Evolutionary conservation across 2,113 vertebrate species (phyloP).

Genomic region (Coracopsis vasa): DNA sequence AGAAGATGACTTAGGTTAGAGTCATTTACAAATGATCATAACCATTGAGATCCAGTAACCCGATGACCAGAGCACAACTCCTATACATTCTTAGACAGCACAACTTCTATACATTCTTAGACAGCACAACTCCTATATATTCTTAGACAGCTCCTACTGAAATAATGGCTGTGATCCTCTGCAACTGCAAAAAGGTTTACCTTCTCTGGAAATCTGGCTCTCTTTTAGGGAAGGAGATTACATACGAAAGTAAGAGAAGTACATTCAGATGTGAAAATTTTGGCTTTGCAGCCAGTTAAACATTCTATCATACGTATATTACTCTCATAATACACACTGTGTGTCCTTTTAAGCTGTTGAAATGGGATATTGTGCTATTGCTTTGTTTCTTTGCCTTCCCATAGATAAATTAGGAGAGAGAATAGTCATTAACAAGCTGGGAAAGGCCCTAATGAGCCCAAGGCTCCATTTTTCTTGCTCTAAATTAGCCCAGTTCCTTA

Average conservation of each 20-base stretch:
- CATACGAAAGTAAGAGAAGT: background rate
- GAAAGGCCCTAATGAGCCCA: background rate
- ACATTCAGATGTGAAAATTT: background rate
- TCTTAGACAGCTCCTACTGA: background rate
- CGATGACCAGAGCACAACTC: background rate
- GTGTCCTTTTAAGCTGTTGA: background rate
- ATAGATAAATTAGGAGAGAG: background rate
- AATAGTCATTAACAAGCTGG: background rate
- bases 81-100: background rate
- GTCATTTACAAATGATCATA: background rate
- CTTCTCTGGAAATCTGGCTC: background rate
- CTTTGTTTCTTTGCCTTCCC: background rate
- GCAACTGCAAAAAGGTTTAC: background rate
- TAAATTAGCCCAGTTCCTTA: background rate
- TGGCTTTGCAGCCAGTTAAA: background rate
- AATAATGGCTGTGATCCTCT: background rate
- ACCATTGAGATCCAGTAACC: background rate
- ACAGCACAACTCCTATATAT: background rate
- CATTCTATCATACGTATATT: background rate
- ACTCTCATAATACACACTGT: background rate
- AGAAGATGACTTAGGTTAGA: background rate
- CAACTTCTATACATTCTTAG: rapidly evolving
- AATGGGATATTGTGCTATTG: background rate
- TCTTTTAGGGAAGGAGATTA: background rate
- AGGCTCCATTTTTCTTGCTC: background rate